Percentiles rank a stretch among this genome's conserved stretches.
phyloP scores from a whole-genome alignment of 2,797 vertebrate genomes.

The Schizopygopsis malacanthus region DNA sequence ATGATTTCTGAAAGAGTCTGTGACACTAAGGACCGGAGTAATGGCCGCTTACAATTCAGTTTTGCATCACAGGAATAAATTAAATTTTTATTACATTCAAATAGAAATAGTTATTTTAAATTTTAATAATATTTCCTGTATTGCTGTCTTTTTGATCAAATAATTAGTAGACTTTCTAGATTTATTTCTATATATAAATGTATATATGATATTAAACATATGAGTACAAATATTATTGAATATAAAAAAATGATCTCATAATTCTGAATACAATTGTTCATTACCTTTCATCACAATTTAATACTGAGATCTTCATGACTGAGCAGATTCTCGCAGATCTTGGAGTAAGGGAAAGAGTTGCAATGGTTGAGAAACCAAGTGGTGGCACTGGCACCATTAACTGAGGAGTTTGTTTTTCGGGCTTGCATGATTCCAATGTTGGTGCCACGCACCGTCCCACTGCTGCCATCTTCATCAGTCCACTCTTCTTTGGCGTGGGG shows the following conservation, averaged over 20 bases:
- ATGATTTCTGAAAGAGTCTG: neutral
- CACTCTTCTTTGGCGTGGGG: conserved; percentile 84
- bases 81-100: neutral
- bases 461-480: conserved; percentile 77
- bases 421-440: conserved; percentile 86
- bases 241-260: too few relatives aligned
- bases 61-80: too few relatives aligned
- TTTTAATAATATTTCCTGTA: too few relatives aligned
- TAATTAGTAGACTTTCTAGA: too few relatives aligned
- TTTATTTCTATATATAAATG: too few relatives aligned
- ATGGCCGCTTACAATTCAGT: neutral
- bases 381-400: conserved; percentile 84
- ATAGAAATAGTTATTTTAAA: too few relatives aligned
- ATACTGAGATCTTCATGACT: neutral
- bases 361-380: conserved; percentile 77
- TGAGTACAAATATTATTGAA: too few relatives aligned
- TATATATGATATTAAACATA: neutral
- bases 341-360: conserved; percentile 73
- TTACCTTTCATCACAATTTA: too few relatives aligned
- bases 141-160: neutral
- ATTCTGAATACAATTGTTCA: too few relatives aligned
- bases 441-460: conserved; percentile 79
- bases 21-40: neutral
- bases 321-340: conserved; percentile 36
- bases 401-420: conserved; percentile 86